Percentiles rank a stretch among this genome's conserved stretches.
phyloP scores from a whole-genome alignment of 1,140 invertebrate genomes.

The Musca domestica region DNA sequence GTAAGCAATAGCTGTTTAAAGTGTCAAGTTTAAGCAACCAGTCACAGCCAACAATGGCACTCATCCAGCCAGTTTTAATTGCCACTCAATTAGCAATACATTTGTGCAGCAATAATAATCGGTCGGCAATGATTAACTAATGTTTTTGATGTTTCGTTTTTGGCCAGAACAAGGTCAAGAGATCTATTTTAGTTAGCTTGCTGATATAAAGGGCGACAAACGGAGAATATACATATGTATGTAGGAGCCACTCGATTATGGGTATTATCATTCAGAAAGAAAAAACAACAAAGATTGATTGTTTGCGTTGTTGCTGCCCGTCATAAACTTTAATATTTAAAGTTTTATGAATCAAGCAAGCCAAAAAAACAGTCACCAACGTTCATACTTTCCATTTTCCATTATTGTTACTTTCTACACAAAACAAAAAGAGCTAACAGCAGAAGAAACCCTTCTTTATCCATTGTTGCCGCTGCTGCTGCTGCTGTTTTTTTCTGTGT shows the following conservation, averaged over 20 bases:
- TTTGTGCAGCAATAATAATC: neutral
- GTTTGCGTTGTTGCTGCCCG: neutral
- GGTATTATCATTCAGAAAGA: no score
- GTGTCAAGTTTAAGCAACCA: neutral
- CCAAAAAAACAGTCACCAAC: no score
- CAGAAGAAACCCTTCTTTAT: no score
- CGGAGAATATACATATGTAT: no score
- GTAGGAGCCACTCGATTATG: no score
- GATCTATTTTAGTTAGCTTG: neutral
- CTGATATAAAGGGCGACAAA: neutral
- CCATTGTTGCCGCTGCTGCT: no score
- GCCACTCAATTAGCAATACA: neutral
- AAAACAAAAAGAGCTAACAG: no score
- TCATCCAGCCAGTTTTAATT: neutral
- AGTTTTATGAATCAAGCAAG: no score
- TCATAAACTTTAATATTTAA: no score
- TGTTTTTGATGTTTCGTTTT: neutral
- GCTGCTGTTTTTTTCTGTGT: no score
- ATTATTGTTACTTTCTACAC: no score
- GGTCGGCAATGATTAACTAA: neutral
- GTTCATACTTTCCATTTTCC: no score
- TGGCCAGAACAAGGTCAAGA: slow-evolving; percentile 6
- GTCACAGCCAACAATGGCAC: neutral
- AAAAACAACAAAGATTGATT: neutral
- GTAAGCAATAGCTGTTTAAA: neutral